phyloP scores from a whole-genome alignment of 2,797 vertebrate genomes.

The Micropoecilia bifurca region DNA sequence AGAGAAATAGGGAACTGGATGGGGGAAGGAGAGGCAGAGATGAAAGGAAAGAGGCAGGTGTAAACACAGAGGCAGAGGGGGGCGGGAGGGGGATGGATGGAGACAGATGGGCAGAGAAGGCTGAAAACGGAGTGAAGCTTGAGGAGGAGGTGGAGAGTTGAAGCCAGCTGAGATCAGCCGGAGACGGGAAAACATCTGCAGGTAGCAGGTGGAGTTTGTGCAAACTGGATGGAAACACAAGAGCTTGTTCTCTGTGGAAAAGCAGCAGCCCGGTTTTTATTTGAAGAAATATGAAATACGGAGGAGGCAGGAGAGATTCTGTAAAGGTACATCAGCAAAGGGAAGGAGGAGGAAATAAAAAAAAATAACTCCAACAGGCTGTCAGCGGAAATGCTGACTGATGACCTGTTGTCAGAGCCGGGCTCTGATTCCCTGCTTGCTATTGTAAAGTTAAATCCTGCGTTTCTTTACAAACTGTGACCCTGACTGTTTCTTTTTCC shows the following conservation, averaged over 20 bases:
- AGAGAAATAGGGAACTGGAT: constrained; percentile 11
- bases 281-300: constrained; percentile 19
- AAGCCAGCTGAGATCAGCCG: constrained; percentile 1
- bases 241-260: neutral
- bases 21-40: constrained; percentile 33
- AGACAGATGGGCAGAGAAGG: constrained; percentile 46
- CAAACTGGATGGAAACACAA: constrained; percentile 5
- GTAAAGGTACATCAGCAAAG: neutral
- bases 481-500: neutral
- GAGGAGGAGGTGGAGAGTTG: constrained; percentile 27
- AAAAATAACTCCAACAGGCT: neutral
- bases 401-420: neutral
- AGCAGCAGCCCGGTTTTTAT: constrained; percentile 9
- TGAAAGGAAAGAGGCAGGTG: constrained; percentile 62
- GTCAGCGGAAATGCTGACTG: constrained; percentile 1
- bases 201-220: constrained; percentile 1
- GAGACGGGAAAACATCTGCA: constrained; percentile 11
- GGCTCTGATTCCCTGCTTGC: neutral
- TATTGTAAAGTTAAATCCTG: neutral
- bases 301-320: constrained; percentile 17
- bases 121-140: neutral
- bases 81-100: constrained; percentile 33
- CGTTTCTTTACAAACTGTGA: neutral
- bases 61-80: constrained; percentile 27
- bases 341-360: neutral